These are phyloP conservation scores for Scaeva pyrastri DNA, from an alignment of 2,888 invertebrate genomes.

Conservation along the genomic window DNA sequence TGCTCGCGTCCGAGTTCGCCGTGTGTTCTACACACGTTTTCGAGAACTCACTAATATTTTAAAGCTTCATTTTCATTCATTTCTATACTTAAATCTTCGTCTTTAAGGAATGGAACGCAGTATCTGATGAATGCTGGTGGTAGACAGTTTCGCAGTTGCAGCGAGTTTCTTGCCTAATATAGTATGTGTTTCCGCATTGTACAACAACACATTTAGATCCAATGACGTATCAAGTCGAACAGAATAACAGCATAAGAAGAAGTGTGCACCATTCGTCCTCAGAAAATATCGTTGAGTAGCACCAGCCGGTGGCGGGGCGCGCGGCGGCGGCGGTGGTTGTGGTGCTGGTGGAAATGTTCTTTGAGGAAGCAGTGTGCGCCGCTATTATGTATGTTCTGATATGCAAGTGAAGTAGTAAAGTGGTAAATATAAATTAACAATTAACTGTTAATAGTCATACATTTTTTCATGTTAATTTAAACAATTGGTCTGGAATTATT, in stretches of 20 bases:
- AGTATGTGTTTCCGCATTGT: slow-evolving; percentile 30
- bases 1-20: slow-evolving; percentile 34
- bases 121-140: slow-evolving; percentile 20
- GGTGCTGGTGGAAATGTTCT: slow-evolving; percentile 1
- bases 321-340: too few relatives aligned
- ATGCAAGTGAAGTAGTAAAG: slow-evolving; percentile 37
- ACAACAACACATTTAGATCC: slow-evolving; percentile 36
- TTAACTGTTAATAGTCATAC: not conserved
- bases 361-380: not conserved
- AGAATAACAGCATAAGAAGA: slow-evolving; percentile 66
- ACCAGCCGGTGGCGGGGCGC: not conserved
- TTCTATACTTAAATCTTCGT: slow-evolving; percentile 27
- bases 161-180: slow-evolving; percentile 3
- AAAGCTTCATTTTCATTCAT: slow-evolving; percentile 57
- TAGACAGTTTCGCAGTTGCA: slow-evolving; percentile 37
- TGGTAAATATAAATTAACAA: slow-evolving; percentile 22
- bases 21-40: slow-evolving; percentile 61
- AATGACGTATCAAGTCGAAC: slow-evolving; percentile 65
- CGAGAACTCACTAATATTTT: slow-evolving; percentile 1
- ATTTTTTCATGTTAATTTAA: not conserved
- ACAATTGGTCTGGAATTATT: not conserved
- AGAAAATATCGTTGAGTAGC: slow-evolving; percentile 4
- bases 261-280: slow-evolving; percentile 23
- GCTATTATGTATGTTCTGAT: slow-evolving; percentile 1
- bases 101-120: not conserved